These are phyloP conservation scores for Clangula hyemalis DNA, from an alignment of 2,797 vertebrate genomes.

Conservation along the genomic window DNA sequence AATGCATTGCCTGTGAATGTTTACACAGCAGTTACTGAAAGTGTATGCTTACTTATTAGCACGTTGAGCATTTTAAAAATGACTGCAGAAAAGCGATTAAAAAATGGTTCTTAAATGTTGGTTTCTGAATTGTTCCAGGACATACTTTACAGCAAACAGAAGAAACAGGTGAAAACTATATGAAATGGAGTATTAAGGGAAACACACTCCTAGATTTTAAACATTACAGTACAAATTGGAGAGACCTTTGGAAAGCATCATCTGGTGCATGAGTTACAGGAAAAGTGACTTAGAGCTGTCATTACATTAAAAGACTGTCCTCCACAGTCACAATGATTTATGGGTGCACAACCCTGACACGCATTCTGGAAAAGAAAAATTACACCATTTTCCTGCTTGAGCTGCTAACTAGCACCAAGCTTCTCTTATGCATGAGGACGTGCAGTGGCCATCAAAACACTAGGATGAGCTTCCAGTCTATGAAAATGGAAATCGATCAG, in stretches of 20 bases:
- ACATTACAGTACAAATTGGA: not conserved
- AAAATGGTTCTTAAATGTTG: not conserved
- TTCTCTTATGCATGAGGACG: not conserved
- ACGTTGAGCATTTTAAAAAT: not conserved
- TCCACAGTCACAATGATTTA: constrained; percentile 42
- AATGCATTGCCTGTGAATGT: not conserved
- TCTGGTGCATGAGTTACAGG: not conserved
- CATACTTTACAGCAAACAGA: not conserved
- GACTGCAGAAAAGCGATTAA: not conserved
- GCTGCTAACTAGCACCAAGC: not conserved
- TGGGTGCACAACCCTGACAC: not conserved
- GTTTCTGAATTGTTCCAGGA: not conserved
- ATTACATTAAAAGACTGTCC: constrained; percentile 66
- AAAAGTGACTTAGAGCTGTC: constrained; percentile 36
- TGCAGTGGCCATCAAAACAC: not conserved
- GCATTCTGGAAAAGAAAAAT: constrained; percentile 22
- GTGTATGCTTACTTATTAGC: not conserved
- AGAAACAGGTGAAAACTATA: not conserved
- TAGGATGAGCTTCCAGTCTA: not conserved
- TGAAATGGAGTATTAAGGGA: not conserved
- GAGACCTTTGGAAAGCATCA: not conserved
- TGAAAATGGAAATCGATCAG: not conserved
- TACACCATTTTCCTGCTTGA: not conserved
- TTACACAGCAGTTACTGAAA: not conserved
- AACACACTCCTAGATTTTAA: not conserved